Percentiles rank a stretch among this genome's conserved stretches.
Evolutionary conservation across 2,888 invertebrate genomes (phyloP).

Genomic region (Invenusta paracnida): DNA sequence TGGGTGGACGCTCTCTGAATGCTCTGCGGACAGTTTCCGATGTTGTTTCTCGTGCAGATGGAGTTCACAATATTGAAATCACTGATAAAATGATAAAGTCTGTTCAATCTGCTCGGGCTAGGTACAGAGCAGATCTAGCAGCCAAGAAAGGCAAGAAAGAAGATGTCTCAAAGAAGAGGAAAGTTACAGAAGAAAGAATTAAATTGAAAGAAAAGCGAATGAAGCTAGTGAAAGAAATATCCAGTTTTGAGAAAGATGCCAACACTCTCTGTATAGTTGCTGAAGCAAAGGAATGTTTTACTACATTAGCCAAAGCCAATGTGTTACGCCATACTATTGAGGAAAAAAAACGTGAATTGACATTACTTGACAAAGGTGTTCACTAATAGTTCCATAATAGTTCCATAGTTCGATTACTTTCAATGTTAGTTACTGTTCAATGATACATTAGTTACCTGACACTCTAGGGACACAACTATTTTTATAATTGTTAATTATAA

Average conservation of each 20-base stretch:
- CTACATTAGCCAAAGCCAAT: neutral
- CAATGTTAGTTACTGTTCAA: neutral
- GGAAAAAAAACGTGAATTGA: neutral
- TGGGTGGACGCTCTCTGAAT: neutral
- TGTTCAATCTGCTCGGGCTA: neutral
- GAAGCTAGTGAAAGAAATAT: neutral
- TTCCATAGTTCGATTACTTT: no score
- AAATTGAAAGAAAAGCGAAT: neutral
- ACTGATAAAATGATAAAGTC: neutral
- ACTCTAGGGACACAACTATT: neutral
- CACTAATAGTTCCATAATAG: neutral
- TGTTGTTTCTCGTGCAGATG: neutral
- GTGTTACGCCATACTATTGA: neutral
- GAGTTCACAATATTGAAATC: neutral
- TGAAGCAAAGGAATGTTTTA: neutral
- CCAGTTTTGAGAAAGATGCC: neutral
- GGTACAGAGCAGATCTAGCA: neutral
- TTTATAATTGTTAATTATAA: neutral
- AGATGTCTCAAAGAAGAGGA: neutral
- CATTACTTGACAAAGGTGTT: neutral
- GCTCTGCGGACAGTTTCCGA: neutral
- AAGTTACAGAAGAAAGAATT: neutral
- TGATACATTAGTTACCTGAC: neutral
- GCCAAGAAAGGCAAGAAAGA: neutral
- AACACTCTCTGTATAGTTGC: neutral